phyloP scores from a whole-genome alignment of 2,113 vertebrate species.

The Taxidea taxus region DNA sequence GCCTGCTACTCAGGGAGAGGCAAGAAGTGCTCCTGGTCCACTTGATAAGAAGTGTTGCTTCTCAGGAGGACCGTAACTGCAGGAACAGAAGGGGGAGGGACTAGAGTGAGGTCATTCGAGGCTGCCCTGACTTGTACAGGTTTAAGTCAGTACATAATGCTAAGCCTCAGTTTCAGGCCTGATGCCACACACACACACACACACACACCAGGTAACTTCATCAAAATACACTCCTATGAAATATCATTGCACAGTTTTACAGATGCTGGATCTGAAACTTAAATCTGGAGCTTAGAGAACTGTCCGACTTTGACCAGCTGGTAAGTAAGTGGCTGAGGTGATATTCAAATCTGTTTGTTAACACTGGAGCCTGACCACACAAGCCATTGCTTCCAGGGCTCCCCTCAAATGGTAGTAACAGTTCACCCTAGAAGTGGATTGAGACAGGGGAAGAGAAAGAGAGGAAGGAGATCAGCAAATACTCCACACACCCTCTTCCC shows the following conservation, averaged over 20 bases:
- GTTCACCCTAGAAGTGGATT: background rate
- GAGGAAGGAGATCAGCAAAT: background rate
- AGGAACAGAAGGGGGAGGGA: background rate
- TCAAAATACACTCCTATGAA: background rate
- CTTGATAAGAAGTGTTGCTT: background rate
- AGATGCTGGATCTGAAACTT: background rate
- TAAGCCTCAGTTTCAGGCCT: background rate
- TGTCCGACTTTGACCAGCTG: background rate
- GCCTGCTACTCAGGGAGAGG: no score
- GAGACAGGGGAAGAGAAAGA: background rate
- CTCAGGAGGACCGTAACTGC: background rate
- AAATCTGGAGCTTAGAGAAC: background rate
- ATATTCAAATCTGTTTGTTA: background rate
- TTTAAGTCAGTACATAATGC: background rate
- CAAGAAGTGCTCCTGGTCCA: background rate
- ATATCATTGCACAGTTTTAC: background rate
- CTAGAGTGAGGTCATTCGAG: background rate
- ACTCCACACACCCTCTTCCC: background rate
- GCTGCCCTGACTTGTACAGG: no score
- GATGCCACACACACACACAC: no score
- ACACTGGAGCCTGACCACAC: background rate
- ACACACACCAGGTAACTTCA: background rate
- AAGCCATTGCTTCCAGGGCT: background rate
- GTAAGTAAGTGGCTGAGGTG: background rate
- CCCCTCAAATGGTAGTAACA: background rate